Percentiles rank a stretch among this genome's conserved stretches.
phyloP scores from a whole-genome alignment of 1,140 invertebrate genomes.

The Drosophila erecta region DNA sequence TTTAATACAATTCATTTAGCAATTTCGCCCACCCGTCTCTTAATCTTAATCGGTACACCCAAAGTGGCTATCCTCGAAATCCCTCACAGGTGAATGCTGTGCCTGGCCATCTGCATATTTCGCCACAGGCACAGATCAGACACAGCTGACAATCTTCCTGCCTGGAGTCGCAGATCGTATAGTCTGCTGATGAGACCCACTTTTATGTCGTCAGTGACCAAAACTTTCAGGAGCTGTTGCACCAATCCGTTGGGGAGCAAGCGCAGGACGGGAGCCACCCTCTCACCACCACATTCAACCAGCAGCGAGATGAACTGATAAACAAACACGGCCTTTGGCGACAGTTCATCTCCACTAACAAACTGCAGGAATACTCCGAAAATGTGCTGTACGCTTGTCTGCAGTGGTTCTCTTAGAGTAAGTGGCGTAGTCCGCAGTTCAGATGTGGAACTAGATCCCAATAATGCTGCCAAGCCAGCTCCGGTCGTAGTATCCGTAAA shows the following conservation, averaged over 20 bases:
- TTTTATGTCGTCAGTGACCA: slow-evolving; percentile 78
- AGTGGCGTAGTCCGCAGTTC: slow-evolving; percentile 51
- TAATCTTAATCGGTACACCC: slow-evolving; percentile 20
- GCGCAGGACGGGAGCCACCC: slow-evolving; percentile 90
- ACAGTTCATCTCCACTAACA: slow-evolving; percentile 90
- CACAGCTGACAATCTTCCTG: slow-evolving; percentile 91
- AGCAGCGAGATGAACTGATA: slow-evolving; percentile 92
- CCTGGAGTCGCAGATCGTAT: slow-evolving; percentile 90
- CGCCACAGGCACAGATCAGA: slow-evolving; percentile 92
- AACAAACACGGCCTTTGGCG: slow-evolving; percentile 94
- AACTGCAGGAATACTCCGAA: slow-evolving; percentile 91
- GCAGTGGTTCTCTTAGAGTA: slow-evolving; percentile 87
- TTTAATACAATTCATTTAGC: slow-evolving; percentile 61
- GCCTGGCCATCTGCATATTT: slow-evolving; percentile 89
- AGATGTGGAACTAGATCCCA: slow-evolving; percentile 23
- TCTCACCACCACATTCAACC: slow-evolving; percentile 92
- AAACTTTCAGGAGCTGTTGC: slow-evolving; percentile 91
- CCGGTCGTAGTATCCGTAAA: slow-evolving; percentile 85
- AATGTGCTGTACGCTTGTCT: slow-evolving; percentile 87
- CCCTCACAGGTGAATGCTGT: slow-evolving; percentile 74
- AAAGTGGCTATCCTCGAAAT: not conserved
- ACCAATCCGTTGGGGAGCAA: slow-evolving; percentile 92
- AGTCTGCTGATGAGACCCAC: slow-evolving; percentile 85
- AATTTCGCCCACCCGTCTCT: slow-evolving; percentile 34
- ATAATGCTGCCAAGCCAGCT: slow-evolving; percentile 68